Base-by-base conservation (phyloP, 2,888 invertebrate genomes). In the Rotaria magnacalcarata region DNA sequence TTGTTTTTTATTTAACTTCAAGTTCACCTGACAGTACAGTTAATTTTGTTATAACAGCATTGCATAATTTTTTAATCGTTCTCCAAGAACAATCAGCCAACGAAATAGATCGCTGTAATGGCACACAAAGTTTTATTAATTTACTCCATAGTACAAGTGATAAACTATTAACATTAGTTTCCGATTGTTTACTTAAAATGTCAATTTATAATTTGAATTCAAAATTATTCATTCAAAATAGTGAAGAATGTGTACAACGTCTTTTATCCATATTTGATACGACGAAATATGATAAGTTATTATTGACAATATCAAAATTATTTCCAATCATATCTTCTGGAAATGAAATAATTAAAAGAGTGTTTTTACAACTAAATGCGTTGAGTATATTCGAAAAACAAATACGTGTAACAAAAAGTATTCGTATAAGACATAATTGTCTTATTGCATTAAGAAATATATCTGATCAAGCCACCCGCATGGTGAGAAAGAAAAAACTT, bases 401-500 rank as follows among this genome's bases (percentile, higher is more conserved):
- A 80, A 80, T 80, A 47, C 47, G 47, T 24, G 5, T 21, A n/a
- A 80, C 80, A 11, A 80, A 80, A 80, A 80, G 80, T 80, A 80
- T 80, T 80, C 80, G 80, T 19, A 80, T 80, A n/a, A 19, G 80
- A 80, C 80, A 47, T 80, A 80, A 80, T 80, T 80, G 80, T 80
- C 47, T 80, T 24, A 43, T 80, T 43, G 47, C 80, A 80, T 47
- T 80, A 43, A 43, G 80, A 43, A 80, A 80, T 47, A 80, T 80
- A 80, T 80, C 80, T 5, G 80, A 80, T 47, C 80, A 80, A 80
- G 80, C 80, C 21, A 80, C 47, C 10, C 21, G 14, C 24, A 47
- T 85, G 56, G 80, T 80, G 43, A 75, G 14, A 54, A 54, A 21
- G 5, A 21, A 54, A 54, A 21, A 21, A 54, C 0, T 54, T 21